phyloP scores from a whole-genome alignment of 2,797 vertebrate species.

The Argentina silus region DNA sequence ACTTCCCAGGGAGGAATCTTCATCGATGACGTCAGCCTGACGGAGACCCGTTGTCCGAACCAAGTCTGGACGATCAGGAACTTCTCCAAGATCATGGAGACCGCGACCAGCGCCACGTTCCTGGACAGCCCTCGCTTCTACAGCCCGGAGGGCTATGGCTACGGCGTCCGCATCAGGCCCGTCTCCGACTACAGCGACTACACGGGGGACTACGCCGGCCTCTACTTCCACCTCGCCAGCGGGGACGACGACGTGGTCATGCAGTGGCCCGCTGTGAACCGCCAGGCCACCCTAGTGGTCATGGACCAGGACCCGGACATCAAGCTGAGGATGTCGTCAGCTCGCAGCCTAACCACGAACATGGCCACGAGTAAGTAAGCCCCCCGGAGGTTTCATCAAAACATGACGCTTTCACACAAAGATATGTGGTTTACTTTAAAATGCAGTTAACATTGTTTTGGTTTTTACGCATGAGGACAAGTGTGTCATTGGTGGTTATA shows the following conservation, averaged over 20 bases:
- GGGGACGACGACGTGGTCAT: conserved; percentile 86
- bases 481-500: no score
- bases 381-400: background rate
- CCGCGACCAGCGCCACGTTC: rapidly evolving
- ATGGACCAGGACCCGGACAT: conserved; percentile 88
- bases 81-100: conserved; percentile 79
- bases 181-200: conserved; percentile 61
- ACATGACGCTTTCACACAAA: background rate
- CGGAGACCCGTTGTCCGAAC: conserved; percentile 84
- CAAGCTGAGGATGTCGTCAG: conserved; percentile 85
- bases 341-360: conserved; percentile 80
- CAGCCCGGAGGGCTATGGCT: conserved; percentile 87
- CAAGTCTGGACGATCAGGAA: conserved; percentile 84
- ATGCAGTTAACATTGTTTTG: no score
- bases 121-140: conserved; percentile 86
- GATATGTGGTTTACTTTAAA: no score
- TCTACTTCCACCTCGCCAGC: conserved; percentile 85
- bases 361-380: background rate
- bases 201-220: conserved; percentile 67
- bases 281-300: conserved; percentile 82
- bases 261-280: conserved; percentile 88
- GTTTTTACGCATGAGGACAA: no score
- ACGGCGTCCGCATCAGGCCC: conserved; percentile 77
- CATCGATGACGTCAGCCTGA: conserved; percentile 86
- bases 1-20: conserved; percentile 80